A percentile compares a stretch with the other conserved stretches of the same genome.
These are phyloP conservation scores for Agelaius tricolor DNA, from an alignment of 2,113 vertebrate genomes.

Conservation along the genomic window DNA sequence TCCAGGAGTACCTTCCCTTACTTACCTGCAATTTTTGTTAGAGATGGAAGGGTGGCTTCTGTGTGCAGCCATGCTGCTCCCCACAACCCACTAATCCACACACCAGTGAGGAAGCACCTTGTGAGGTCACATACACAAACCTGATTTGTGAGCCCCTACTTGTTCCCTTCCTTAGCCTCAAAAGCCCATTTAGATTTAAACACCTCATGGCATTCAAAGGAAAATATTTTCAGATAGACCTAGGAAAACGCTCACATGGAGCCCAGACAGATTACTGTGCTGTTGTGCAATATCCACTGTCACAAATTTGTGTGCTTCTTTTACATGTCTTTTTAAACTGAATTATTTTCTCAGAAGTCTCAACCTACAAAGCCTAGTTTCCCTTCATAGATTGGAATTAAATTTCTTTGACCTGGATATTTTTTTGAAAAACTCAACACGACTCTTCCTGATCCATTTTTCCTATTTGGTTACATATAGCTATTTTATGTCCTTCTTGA, in stretches of 20 bases:
- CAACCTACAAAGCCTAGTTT: not conserved
- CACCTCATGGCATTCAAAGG: not conserved
- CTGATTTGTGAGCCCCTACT: not conserved
- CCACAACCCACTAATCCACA: not conserved
- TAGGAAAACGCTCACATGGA: not conserved
- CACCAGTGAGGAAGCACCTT: not conserved
- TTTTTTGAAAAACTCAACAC: not conserved
- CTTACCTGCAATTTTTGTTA: not conserved
- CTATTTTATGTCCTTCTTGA: not conserved
- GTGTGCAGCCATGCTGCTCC: not conserved
- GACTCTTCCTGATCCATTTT: not conserved
- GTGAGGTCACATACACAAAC: not conserved
- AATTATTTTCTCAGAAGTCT: not conserved
- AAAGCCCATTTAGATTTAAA: not conserved
- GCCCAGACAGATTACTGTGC: rapidly evolving
- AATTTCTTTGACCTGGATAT: not conserved
- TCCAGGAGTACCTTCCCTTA: not conserved
- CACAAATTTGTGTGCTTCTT: not conserved
- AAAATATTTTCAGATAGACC: not conserved
- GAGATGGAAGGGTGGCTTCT: not conserved
- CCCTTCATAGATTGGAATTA: not conserved
- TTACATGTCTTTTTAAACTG: not conserved
- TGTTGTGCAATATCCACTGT: not conserved
- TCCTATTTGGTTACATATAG: not conserved
- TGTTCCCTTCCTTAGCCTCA: not conserved